Base-by-base conservation (phyloP, 1,140 invertebrate species). In the Odontomachus brunneus region DNA sequence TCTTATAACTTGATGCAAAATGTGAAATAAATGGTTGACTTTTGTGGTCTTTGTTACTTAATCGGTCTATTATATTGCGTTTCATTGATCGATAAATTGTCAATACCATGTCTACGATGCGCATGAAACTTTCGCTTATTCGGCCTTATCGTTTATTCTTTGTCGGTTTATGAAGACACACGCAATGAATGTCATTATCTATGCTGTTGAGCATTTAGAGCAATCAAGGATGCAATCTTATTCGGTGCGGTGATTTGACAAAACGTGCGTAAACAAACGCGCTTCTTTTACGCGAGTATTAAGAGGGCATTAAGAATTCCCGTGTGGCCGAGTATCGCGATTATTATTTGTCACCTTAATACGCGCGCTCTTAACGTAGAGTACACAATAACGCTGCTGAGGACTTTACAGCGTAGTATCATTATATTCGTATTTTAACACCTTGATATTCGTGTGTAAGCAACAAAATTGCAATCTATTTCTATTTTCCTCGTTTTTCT, bases 161-260 rank as follows among this genome's bases (percentile, higher is more conserved):
- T 57, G 15, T 73, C 53, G 22, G 19, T 7, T 26, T n/a, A 19
- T 7, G 15, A 60, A 60, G 55, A 60, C n/a, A 60, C n/a, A 29
- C 0, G 14, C 38, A 17, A 74, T 60, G 44, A 49, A 60, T 24
- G 33, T 60, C 22, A 59, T 60, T 11, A 5, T 4, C 14, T 55
- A 72, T 12, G n/a, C 24, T 38, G 26, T 38, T 72, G 22, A 44
- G 3, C 22, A 60, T 22, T 29, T 49, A 0, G 33, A 48, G 24
- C 38, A 74, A 74, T 73, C 44, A 60, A 60, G 2, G 19, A 60
- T 74, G 38, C 60, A 62, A 74, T 74, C 38, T 73, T 73, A 60
- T 57, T 19, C 19, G 38, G 26, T 22, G 33, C 33, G 55, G 26
- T 53, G 67, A 71, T 49, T 44, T n/a, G 29, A 57, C 53, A 19